Evolutionary conservation across 2,797 vertebrate species (phyloP).

Genomic region (Argya squamiceps): DNA sequence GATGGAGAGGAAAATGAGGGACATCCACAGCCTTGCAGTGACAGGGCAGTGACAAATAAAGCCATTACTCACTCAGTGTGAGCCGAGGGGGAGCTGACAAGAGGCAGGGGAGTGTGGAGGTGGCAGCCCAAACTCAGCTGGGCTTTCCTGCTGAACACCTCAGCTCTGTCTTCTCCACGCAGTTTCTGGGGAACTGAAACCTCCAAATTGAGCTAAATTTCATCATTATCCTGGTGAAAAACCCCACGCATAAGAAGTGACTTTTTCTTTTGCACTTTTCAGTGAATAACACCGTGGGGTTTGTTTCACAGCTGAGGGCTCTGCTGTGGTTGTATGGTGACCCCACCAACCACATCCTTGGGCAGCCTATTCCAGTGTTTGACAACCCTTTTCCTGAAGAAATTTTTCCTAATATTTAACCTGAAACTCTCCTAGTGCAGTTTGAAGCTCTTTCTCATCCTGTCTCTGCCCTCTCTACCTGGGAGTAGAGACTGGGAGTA

Average conservation of each 20-base stretch:
- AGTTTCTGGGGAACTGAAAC: background rate
- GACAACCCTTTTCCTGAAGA: background rate
- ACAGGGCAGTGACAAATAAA: background rate
- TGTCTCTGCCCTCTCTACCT: background rate
- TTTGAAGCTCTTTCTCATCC: background rate
- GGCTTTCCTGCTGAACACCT: background rate
- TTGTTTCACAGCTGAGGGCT: background rate
- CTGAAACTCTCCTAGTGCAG: background rate
- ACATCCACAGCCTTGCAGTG: background rate
- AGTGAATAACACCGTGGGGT: fast-evolving
- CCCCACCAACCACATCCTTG: background rate
- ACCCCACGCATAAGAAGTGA: fast-evolving
- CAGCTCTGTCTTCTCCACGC: background rate
- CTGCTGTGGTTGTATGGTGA: background rate
- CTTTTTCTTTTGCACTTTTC: background rate
- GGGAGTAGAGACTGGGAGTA: background rate
- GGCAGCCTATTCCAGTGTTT: background rate
- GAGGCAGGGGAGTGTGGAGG: background rate
- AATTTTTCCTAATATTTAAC: background rate
- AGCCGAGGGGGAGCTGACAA: background rate
- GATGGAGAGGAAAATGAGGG: background rate
- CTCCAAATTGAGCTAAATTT: background rate
- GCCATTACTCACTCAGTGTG: background rate
- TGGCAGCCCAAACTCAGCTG: background rate
- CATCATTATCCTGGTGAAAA: background rate